A percentile compares a stretch with the other conserved stretches of the same genome.
Conservation (phyloP, 1,140 invertebrate genomes). For the Lithobius niger region DNA sequence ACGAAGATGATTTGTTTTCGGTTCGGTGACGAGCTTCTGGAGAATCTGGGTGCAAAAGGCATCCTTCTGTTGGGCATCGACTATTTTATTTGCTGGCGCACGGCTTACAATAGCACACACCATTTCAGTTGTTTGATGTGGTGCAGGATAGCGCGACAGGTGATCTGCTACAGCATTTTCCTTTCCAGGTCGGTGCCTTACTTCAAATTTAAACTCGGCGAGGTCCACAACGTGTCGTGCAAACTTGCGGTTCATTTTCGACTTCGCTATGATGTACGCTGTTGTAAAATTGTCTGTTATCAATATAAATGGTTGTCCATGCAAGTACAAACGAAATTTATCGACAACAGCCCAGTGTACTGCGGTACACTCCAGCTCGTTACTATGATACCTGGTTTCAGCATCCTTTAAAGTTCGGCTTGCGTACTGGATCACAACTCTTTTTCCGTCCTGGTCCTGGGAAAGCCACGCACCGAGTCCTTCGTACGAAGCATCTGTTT, state of each 20-base stretch:
- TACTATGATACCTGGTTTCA: neutral
- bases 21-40: no score
- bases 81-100: no score
- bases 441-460: neutral
- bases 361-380: neutral
- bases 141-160: neutral
- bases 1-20: no score
- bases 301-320: neutral
- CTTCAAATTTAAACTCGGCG: neutral
- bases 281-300: neutral
- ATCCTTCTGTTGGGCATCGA: no score
- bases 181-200: neutral
- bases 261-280: neutral
- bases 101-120: no score
- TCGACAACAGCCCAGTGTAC: neutral
- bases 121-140: no score
- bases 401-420: no score
- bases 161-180: neutral
- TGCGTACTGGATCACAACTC: neutral
- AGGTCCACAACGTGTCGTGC: neutral
- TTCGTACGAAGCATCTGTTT: no score
- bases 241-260: neutral
- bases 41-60: no score
- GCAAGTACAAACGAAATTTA: neutral
- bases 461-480: no score